Percentiles rank a stretch among this genome's conserved stretches.
Conservation (phyloP, 1,140 invertebrate genomes). For the Diorhabda sublineata region DNA sequence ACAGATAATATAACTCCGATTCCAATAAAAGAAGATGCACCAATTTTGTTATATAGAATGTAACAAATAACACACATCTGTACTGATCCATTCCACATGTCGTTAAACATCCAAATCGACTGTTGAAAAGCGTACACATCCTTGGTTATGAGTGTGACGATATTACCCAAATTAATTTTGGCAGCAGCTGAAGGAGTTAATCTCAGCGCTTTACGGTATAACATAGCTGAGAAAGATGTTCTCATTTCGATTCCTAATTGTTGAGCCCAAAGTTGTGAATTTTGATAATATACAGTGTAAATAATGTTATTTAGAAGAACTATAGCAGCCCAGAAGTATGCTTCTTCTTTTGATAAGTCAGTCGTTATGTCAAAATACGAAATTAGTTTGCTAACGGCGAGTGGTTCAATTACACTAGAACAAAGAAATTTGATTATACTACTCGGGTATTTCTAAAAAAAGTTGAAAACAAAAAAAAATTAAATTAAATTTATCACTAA, state of each 20-base stretch:
- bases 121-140: constrained; percentile 76
- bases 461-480: background rate
- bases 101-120: constrained; percentile 65
- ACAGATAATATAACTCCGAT: constrained; percentile 73
- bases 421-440: background rate
- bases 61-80: constrained; percentile 71
- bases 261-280: constrained; percentile 67
- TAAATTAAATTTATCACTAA: background rate
- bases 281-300: constrained; percentile 51
- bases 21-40: constrained; percentile 70
- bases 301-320: constrained; percentile 12
- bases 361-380: constrained; percentile 17
- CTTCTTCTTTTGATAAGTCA: constrained; percentile 8
- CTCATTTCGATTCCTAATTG: constrained; percentile 77
- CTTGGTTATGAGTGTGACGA: constrained; percentile 82
- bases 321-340: constrained; percentile 17
- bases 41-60: constrained; percentile 72
- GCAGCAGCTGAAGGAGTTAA: constrained; percentile 65
- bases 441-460: no score
- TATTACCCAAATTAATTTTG: constrained; percentile 81
- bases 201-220: constrained; percentile 77
- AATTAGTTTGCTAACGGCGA: constrained; percentile 16
- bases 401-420: constrained; percentile 17
- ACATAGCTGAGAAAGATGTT: constrained; percentile 71
- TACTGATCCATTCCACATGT: constrained; percentile 76